phyloP scores from a whole-genome alignment of 2,888 invertebrate genomes.

The Epirrita christyi region DNA sequence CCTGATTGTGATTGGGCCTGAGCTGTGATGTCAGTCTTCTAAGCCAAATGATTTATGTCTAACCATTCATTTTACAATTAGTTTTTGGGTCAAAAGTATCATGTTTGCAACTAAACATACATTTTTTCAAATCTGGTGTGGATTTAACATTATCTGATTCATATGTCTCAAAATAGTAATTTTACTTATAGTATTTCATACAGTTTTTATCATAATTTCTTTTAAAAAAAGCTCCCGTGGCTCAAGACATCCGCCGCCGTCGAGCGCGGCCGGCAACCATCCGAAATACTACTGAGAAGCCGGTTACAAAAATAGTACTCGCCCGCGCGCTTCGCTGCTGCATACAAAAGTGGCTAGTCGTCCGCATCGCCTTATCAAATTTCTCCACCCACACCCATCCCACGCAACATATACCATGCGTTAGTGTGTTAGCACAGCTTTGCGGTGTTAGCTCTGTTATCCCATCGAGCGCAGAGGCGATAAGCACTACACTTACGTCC shows the following conservation, averaged over 20 bases:
- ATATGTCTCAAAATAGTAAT: slow-evolving; percentile 24
- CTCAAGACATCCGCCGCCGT: slow-evolving; percentile 29
- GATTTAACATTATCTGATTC: slow-evolving; percentile 13
- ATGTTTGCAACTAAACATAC: slow-evolving; percentile 11
- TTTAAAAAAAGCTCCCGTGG: neutral
- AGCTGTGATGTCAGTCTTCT: neutral
- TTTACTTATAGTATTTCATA: slow-evolving; percentile 30
- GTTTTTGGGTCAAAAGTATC: slow-evolving; percentile 32
- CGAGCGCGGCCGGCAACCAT: slow-evolving; percentile 45
- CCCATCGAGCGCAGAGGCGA: slow-evolving; percentile 51
- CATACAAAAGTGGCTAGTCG: slow-evolving; percentile 80
- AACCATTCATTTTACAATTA: slow-evolving; percentile 6
- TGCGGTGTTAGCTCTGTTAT: slow-evolving; percentile 48
- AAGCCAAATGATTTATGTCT: slow-evolving; percentile 2
- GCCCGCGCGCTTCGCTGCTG: slow-evolving; percentile 56
- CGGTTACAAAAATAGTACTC: slow-evolving; percentile 76
- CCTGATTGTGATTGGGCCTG: neutral
- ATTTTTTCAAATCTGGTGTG: neutral
- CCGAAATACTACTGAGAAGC: slow-evolving; percentile 62
- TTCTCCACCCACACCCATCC: slow-evolving; percentile 76
- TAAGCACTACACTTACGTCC: slow-evolving; percentile 73
- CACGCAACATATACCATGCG: slow-evolving; percentile 71
- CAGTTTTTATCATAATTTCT: slow-evolving; percentile 13
- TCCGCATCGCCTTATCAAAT: slow-evolving; percentile 80
- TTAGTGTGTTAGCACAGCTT: slow-evolving; percentile 79